Conservation (phyloP, 2,888 invertebrate species). For the Acleris sparsana region DNA sequence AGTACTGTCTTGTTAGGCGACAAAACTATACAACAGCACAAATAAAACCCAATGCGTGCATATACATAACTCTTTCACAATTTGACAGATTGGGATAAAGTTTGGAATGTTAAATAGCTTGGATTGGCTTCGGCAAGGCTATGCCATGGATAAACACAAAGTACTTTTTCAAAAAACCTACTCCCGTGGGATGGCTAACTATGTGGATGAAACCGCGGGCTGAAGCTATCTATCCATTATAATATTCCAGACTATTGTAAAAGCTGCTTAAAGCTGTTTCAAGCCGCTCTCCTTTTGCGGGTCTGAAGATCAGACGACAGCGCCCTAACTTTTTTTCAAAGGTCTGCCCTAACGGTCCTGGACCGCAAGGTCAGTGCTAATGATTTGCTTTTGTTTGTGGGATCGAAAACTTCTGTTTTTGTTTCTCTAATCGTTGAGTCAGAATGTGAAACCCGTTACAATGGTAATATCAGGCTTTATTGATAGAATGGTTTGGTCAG, state of each 20-base stretch:
- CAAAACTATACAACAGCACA: too few relatives aligned
- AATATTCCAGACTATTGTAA: neutral
- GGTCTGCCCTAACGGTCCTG: slow-evolving; percentile 34
- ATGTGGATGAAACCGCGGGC: too few relatives aligned
- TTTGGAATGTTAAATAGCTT: too few relatives aligned
- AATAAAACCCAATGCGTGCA: too few relatives aligned
- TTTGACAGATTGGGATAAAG: too few relatives aligned
- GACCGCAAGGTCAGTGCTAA: slow-evolving; percentile 36
- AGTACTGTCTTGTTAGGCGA: too few relatives aligned
- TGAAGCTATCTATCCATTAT: too few relatives aligned
- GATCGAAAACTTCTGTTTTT: slow-evolving; percentile 27
- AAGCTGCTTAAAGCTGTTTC: slow-evolving; percentile 18
- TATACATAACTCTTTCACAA: too few relatives aligned
- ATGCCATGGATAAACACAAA: too few relatives aligned
- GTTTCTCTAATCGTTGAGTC: slow-evolving; percentile 7
- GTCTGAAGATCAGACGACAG: slow-evolving; percentile 36
- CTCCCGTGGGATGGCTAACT: too few relatives aligned
- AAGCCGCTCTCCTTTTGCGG: slow-evolving; percentile 37
- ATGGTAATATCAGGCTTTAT: neutral
- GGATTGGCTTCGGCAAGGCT: too few relatives aligned
- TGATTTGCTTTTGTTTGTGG: slow-evolving; percentile 36
- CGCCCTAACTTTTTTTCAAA: slow-evolving; percentile 35
- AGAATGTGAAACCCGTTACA: slow-evolving; percentile 10
- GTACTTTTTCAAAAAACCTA: too few relatives aligned
- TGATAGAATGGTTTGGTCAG: neutral